Evolutionary conservation across 2,797 vertebrate genomes (phyloP).

Genomic region (Myiotriccus ornatus): DNA sequence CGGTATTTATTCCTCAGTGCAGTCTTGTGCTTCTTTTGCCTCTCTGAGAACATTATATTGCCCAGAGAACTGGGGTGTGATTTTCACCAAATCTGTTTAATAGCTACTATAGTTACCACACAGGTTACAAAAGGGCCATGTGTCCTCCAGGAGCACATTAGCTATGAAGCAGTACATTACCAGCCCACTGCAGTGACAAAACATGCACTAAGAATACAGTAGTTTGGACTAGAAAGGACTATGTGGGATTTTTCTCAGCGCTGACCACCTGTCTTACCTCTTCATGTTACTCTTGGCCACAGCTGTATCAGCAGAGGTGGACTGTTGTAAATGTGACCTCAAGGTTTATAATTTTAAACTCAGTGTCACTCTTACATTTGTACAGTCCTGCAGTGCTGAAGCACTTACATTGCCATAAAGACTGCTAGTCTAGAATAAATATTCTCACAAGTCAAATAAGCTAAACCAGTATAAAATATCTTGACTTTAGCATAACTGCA

Average conservation of each 20-base stretch:
- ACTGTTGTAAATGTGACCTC: background rate
- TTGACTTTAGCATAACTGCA: background rate
- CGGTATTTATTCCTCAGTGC: background rate
- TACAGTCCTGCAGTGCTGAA: background rate
- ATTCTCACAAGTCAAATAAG: background rate
- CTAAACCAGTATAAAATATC: background rate
- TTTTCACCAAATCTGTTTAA: background rate
- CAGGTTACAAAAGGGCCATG: background rate
- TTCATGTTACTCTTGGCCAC: background rate
- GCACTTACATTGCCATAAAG: background rate
- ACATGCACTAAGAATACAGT: background rate
- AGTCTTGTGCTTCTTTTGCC: background rate
- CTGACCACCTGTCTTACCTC: background rate
- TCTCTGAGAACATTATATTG: background rate
- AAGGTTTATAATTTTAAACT: background rate
- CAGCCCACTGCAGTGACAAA: background rate
- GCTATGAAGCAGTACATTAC: background rate
- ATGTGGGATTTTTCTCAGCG: rapidly evolving
- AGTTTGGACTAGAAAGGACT: background rate
- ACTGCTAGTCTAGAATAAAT: background rate
- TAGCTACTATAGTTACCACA: background rate
- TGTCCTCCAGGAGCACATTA: background rate
- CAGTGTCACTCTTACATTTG: background rate
- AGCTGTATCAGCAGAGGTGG: background rate
- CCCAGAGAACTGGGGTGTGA: background rate